Base-by-base conservation (phyloP, 2,113 vertebrate species). In the Camarhynchus parvulus region DNA sequence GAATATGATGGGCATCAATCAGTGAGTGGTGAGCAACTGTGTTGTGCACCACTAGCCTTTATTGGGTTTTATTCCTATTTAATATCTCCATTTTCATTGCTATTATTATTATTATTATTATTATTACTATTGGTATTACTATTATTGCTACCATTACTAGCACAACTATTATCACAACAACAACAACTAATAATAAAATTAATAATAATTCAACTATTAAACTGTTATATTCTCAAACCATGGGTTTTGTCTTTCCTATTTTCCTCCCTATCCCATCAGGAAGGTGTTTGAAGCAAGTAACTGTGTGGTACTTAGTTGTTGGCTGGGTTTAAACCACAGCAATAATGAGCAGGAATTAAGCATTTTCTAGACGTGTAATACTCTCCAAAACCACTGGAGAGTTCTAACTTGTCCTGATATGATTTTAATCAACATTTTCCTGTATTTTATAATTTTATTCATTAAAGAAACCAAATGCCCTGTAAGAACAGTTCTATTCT, bases 401-500 rank as follows among this genome's bases (percentile, higher is more conserved):
- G 2, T 82, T 91, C 10, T 25, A 78, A 22, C 5, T n/a, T 53
- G 17, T 59, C 21, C 18, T 88, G 94, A 13, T 22, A 46, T 9
- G 8, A 15, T 70, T 96, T 79, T 84, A 42, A 25, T 84, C 6
- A 63, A 53, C 5, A 31, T 58, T 28, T 53, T 63, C 31, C 13
- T 47, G 1, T 19, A 31, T 44, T 74, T 76, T 91, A 7, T 25
- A 39, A 68, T 52, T 66, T 62, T 5, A 44, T 62, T 41, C 3
- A 22, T 56, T 27, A 47, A 52, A 37, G 30, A 35, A 58, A 31
- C 9, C 8, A 33, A 50, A 12, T 1, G 2, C 12, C 11, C 5
- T 15, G 3, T 35, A 73, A 47, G 21, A 80, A 68, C 0, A 0
- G 3, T 25, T 63, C 10, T 52, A 44, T 56, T 9, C 5, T 68